Conservation (phyloP, 2,888 invertebrate species). For the Deroplatys truncata region DNA sequence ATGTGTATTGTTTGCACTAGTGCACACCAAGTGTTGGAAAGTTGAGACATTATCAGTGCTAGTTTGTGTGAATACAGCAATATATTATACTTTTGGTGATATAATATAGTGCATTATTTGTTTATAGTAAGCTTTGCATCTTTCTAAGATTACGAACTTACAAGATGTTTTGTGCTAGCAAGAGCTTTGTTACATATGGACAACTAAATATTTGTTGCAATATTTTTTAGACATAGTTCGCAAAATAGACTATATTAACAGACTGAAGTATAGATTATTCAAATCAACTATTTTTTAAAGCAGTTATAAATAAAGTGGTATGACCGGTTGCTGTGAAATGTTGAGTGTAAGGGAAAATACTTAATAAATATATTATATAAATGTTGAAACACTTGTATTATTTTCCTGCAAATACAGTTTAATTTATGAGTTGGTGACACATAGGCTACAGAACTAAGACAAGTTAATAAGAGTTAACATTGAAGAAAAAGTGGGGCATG, state of each 20-base stretch:
- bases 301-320: neutral
- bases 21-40: too few species aligned
- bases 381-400: neutral
- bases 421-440: too few species aligned
- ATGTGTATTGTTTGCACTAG: too few species aligned
- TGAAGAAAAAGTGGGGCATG: too few species aligned
- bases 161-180: neutral
- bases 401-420: too few species aligned
- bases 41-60: too few species aligned
- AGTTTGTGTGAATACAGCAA: too few species aligned
- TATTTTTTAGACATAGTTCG: neutral
- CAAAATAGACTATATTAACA: neutral
- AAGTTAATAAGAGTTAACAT: too few species aligned
- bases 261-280: neutral
- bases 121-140: neutral
- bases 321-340: neutral
- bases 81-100: neutral
- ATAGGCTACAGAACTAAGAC: too few species aligned
- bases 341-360: neutral
- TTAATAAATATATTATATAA: neutral
- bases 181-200: neutral
- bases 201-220: neutral
- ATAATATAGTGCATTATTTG: neutral
- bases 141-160: neutral
- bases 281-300: neutral